Conservation (phyloP, 2,888 invertebrate genomes). For the Harpagoxenus sublaevis region DNA sequence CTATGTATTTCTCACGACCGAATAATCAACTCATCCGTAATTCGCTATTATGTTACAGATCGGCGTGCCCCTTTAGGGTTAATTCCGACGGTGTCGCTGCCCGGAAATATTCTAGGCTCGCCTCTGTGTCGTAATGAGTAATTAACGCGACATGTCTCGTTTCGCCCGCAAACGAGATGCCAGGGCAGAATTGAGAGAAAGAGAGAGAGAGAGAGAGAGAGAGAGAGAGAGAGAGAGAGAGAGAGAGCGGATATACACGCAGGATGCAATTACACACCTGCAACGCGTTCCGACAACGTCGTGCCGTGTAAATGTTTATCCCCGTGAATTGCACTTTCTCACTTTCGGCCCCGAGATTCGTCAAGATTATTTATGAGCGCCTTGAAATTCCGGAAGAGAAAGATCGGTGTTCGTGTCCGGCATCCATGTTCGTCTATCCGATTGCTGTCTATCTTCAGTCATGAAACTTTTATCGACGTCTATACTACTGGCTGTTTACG, state of each 20-base stretch:
- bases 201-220: neutral
- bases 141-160: slow-evolving; percentile 50
- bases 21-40: slow-evolving; percentile 4
- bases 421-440: slow-evolving; percentile 7
- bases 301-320: slow-evolving; percentile 52
- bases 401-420: slow-evolving; percentile 24
- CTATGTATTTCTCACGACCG: neutral
- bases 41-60: neutral
- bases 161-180: slow-evolving; percentile 40
- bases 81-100: slow-evolving; percentile 12
- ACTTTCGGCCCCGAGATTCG: slow-evolving; percentile 54
- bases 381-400: slow-evolving; percentile 64
- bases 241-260: neutral
- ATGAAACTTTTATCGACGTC: slow-evolving; percentile 40
- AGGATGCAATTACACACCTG: slow-evolving; percentile 7
- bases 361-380: slow-evolving; percentile 57
- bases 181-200: slow-evolving; percentile 4
- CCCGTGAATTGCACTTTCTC: slow-evolving; percentile 47
- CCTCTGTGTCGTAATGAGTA: slow-evolving; percentile 50
- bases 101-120: slow-evolving; percentile 44
- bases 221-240: neutral
- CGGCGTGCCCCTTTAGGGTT: slow-evolving; percentile 11
- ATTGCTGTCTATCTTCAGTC: slow-evolving; percentile 20
- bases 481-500: slow-evolving; percentile 31
- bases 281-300: neutral